Conservation (phyloP, 1,140 invertebrate genomes). For the Amphibalanus amphitrite region DNA sequence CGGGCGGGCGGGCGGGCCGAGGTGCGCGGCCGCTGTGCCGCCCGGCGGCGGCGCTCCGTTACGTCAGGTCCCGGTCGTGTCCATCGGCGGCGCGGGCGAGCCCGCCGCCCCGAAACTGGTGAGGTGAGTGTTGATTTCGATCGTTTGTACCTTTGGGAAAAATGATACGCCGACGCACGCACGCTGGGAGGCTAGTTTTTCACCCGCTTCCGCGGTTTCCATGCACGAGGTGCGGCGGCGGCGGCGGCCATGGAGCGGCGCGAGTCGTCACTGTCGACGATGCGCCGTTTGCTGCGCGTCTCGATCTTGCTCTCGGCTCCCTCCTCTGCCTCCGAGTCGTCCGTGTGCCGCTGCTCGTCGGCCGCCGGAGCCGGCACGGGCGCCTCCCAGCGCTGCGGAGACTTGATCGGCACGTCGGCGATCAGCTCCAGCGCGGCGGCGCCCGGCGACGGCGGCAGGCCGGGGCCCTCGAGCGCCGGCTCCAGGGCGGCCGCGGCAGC, state of each 20-base stretch:
- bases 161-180: background rate
- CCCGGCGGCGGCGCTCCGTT: too few species aligned
- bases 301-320: background rate
- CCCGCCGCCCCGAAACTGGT: background rate
- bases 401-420: background rate
- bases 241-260: too few species aligned
- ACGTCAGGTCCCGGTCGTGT: background rate
- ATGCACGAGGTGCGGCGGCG: too few species aligned
- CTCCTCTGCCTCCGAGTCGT: background rate
- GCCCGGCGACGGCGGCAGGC: constrained; percentile 7
- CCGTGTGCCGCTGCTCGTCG: background rate
- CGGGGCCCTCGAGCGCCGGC: constrained; percentile 16
- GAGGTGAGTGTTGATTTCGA: background rate
- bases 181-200: background rate
- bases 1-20: too few species aligned
- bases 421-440: constrained; percentile 11
- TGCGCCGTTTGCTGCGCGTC: background rate
- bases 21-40: too few species aligned
- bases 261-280: background rate
- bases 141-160: background rate
- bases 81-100: too few species aligned
- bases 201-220: background rate
- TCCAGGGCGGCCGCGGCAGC: constrained; percentile 15
- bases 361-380: too few species aligned
- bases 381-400: too few species aligned